Evolutionary conservation across 2,113 vertebrate genomes (phyloP).

Genomic region (Psephotus haematonotus): DNA sequence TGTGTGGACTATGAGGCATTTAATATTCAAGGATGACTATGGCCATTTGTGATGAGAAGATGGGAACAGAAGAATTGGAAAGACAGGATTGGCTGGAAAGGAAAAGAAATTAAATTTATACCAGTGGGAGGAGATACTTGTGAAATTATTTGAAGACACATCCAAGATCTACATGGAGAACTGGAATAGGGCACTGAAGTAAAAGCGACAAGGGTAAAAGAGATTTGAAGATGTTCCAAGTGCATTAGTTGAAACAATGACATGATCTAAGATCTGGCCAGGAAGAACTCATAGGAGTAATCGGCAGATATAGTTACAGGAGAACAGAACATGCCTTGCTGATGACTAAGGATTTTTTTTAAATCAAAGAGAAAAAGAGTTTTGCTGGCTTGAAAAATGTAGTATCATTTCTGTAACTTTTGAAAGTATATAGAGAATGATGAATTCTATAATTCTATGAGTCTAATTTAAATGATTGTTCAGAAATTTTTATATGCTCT

Average conservation of each 20-base stretch:
- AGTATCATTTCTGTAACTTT: not conserved
- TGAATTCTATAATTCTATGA: not conserved
- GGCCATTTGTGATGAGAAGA: not conserved
- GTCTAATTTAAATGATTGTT: not conserved
- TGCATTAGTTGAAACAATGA: not conserved
- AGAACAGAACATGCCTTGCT: not conserved
- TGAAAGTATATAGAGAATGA: not conserved
- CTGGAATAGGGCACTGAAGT: not conserved
- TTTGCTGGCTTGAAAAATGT: not conserved
- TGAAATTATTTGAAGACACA: not conserved
- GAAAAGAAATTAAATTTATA: not conserved
- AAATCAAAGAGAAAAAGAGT: not conserved
- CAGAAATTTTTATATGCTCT: not conserved
- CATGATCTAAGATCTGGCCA: not conserved
- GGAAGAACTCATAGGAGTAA: not conserved
- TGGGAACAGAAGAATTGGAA: not conserved
- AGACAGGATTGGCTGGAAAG: not conserved
- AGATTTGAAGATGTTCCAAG: conserved; percentile 1
- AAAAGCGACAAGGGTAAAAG: not conserved
- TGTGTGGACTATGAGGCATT: not conserved
- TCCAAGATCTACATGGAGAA: not conserved
- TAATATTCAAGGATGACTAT: not conserved
- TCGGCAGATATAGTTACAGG: not conserved
- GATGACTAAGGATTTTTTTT: not conserved
- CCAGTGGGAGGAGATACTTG: not conserved